Percentiles rank a stretch among this genome's conserved stretches.
These are phyloP conservation scores for Drosophila differens DNA, from an alignment of 2,888 invertebrate species.

Conservation along the genomic window DNA sequence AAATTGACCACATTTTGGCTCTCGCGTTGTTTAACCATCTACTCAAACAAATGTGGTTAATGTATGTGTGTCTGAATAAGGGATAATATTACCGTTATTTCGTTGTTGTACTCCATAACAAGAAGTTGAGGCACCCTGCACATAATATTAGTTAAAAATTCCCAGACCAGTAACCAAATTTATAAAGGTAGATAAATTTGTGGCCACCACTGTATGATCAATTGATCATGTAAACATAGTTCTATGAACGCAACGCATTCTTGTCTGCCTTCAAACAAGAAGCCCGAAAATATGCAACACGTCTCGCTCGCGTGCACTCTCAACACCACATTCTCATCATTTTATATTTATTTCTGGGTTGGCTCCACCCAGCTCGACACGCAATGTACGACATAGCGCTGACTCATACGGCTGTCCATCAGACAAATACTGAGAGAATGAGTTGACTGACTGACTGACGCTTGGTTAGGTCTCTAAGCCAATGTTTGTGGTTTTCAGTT, in stretches of 20 bases:
- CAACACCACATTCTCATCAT: background rate
- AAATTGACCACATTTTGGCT: background rate
- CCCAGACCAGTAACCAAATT: background rate
- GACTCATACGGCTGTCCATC: constrained; percentile 67
- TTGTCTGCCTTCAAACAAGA: constrained; percentile 58
- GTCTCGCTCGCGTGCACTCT: constrained; percentile 21
- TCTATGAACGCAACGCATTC: constrained; percentile 54
- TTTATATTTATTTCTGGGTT: constrained; percentile 22
- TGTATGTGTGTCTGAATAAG: no score
- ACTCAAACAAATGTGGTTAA: background rate
- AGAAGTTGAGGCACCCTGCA: no score
- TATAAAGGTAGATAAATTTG: background rate
- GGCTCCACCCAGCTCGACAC: constrained; percentile 56
- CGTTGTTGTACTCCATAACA: background rate
- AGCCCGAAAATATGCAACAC: constrained; percentile 60
- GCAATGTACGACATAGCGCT: constrained; percentile 63
- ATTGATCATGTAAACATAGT: background rate
- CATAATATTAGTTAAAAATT: background rate
- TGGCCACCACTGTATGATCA: background rate
- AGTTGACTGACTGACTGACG: constrained; percentile 40
- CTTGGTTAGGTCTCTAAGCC: constrained; percentile 40
- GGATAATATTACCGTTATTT: no score
- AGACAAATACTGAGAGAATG: constrained; percentile 43
- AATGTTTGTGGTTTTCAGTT: constrained; percentile 44
- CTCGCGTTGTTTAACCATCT: background rate